Base-by-base conservation (phyloP, 2,888 invertebrate genomes). In the Ormyrus pomaceus region DNA sequence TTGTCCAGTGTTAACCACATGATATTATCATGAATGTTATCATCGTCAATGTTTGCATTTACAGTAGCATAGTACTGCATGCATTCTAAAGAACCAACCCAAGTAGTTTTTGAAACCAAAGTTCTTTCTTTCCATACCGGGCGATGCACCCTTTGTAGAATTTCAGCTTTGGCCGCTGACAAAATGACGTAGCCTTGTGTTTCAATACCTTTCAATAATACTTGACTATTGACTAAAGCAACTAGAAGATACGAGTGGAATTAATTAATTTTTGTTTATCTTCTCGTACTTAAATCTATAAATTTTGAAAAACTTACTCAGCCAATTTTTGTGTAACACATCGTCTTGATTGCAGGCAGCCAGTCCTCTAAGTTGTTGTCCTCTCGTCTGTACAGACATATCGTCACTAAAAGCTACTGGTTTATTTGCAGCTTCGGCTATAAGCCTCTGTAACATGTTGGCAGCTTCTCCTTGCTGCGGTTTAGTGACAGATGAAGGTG, bases 21-120 rank as follows among this genome's bases (percentile, higher is more conserved):
- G 84, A 99, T 98, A 91, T 98, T 97, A 86, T 97, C 96, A 93
- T 92, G 84, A 84, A 91, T 89, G 76, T 89, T 89, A 46, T 34
- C 34, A 34, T 90, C 90, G 61, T 90, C 89, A 7, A 90, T 90
- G 66, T 90, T 91, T 2, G 96, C 96, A 89, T 96, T 96, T 68
- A 99, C 98, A 8, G 99, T 99, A 10, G 99, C 99, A 92, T 99
- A 99, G 92, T 99, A 99, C 93, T 99, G 99, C 98, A 99, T 98
- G 91, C 99, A 98, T 88, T 97, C 96, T 10, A 99, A 92, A 73
- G 96, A 95, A 34, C 99, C 99, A 83, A 96, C 95, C 98, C 99
- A 99, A 0, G 99, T 98, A 0, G 96, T 96, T 91, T 99, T 99
- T 51, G 96, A 95, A n/a, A 98, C 95, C 3, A 97, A 92, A 9